phyloP scores from a whole-genome alignment of 1,140 invertebrate genomes.

The Gonioctena quinquepunctata region DNA sequence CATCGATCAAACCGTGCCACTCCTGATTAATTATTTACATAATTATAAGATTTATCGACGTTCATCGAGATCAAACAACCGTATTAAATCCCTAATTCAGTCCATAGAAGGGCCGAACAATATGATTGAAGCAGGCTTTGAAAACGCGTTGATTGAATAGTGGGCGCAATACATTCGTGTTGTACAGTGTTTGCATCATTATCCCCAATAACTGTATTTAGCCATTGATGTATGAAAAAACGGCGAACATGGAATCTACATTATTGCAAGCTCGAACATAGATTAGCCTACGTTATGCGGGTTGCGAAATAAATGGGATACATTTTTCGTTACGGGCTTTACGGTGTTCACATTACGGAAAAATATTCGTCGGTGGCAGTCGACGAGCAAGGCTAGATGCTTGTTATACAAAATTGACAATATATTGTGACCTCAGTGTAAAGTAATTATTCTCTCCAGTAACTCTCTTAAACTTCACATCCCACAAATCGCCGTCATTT shows the following conservation, averaged over 20 bases:
- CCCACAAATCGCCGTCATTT: too few relatives aligned
- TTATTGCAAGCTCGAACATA: not conserved
- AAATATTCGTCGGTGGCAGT: too few relatives aligned
- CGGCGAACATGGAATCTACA: not conserved
- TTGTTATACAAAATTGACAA: too few relatives aligned
- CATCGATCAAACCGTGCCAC: too few relatives aligned
- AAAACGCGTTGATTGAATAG: not conserved
- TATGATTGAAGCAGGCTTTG: not conserved
- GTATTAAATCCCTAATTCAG: not conserved
- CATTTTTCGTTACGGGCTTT: not conserved
- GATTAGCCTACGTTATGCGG: not conserved
- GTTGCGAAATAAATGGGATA: not conserved
- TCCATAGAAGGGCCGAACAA: not conserved
- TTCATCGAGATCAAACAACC: too few relatives aligned
- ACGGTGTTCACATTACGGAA: too few relatives aligned
- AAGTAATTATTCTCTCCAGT: too few relatives aligned
- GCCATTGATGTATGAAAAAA: not conserved
- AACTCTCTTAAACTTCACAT: too few relatives aligned
- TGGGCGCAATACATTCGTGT: not conserved
- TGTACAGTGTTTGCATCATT: not conserved
- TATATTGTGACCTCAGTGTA: too few relatives aligned
- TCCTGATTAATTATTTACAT: too few relatives aligned
- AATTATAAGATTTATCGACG: too few relatives aligned
- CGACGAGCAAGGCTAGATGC: too few relatives aligned
- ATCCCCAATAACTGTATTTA: not conserved